Base-by-base conservation (phyloP, 2,797 vertebrate species). In the Danio kyathit region DNA sequence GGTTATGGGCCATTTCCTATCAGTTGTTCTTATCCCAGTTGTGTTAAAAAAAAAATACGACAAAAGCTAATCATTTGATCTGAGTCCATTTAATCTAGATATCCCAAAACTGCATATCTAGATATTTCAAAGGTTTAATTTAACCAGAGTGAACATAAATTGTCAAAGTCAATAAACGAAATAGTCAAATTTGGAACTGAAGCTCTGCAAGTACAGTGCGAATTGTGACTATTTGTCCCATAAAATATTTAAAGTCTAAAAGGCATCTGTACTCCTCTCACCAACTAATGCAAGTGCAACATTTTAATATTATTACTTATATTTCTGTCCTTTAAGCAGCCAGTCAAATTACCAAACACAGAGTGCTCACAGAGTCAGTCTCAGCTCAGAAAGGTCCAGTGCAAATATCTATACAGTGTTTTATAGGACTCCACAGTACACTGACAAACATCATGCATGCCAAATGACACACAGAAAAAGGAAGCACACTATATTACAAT, bases 331-430 rank as follows among this genome's bases (percentile, higher is more conserved):
- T 57, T 77, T 74, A 76, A 40, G 74, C 64, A n/a, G 65, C 83
- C 84, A 40, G 67, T 61, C 84, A 74, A 57, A 74, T 54, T 80
- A 59, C 64, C 77, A 56, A 65, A 82, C 54, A 44, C 49, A 43
- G 57, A 40, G 79, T 70, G 79, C 78, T 82, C 83, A 84, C 51
- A 72, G 49, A 43, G 60, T 59, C 82, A 21, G 80, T 84, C 86
- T 85, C 84, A 88, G 78, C 86, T 86, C 85, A 87, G 89, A 86
- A 86, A 86, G 88, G 90, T 91, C 94, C 92, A 93, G 94, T 95
- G 94, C 93, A 94, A 93, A 93, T 81, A 91, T 92, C 91, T 92
- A 89, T 92, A 91, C 92, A 89, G 91, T 90, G 90, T 89, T 89
- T 89, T 93, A 90, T 91, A 91, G 90, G 88, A 91, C 91, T 86